Conservation (phyloP, 1,140 invertebrate genomes). For the Intoshia linei region DNA sequence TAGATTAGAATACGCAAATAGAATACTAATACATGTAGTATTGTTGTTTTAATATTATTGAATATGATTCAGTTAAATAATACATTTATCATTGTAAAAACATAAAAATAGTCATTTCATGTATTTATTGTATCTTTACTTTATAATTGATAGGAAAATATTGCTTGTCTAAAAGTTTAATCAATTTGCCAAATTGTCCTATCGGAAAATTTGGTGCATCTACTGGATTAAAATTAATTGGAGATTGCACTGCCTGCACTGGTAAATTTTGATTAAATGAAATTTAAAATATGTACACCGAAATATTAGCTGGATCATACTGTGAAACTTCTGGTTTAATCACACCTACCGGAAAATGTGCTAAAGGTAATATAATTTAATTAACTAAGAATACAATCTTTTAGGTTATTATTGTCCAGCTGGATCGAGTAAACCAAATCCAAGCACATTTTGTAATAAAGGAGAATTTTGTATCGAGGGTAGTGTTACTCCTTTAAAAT, state of each 20-base stretch:
- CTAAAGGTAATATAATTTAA: not conserved
- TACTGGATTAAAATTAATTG: conserved; percentile 8
- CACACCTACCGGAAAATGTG: conserved; percentile 1
- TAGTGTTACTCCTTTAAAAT: conserved; percentile 9
- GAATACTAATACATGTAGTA: too few species aligned
- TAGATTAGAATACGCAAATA: too few species aligned
- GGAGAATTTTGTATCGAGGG: conserved; percentile 14
- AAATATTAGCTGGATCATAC: conserved; percentile 3
- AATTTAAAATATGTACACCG: too few species aligned
- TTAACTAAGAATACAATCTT: not conserved
- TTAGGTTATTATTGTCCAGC: conserved; percentile 12
- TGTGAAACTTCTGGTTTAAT: not conserved
- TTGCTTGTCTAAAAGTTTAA: too few species aligned
- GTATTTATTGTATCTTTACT: too few species aligned
- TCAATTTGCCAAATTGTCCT: conserved; percentile 12
- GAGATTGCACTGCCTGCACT: conserved; percentile 13
- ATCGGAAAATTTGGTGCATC: conserved; percentile 15
- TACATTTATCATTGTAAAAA: too few species aligned
- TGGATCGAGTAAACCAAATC: conserved; percentile 12
- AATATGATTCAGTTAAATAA: too few species aligned
- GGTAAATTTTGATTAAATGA: conserved; percentile 17
- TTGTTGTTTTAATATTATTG: too few species aligned
- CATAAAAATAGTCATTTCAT: too few species aligned
- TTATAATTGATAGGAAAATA: too few species aligned
- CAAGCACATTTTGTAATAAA: conserved; percentile 13